Evolutionary conservation across 2,888 invertebrate genomes (phyloP).

Genomic region (Pantelozetes paolii): DNA sequence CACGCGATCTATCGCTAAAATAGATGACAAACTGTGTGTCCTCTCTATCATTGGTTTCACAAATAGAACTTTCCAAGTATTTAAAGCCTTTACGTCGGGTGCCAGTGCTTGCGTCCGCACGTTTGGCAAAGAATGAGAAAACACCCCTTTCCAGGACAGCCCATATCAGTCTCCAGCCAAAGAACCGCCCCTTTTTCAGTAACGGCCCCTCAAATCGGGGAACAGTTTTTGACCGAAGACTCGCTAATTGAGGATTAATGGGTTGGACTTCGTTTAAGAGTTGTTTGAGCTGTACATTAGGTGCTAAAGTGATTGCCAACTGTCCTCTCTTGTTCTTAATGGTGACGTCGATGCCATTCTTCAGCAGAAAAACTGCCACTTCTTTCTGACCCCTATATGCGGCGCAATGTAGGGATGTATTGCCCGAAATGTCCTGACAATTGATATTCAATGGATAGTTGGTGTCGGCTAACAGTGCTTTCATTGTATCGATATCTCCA

Average conservation of each 20-base stretch:
- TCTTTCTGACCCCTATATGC: constrained; percentile 64
- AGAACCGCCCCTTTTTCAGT: constrained; percentile 61
- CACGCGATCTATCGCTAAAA: constrained; percentile 40
- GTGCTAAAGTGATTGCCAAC: constrained; percentile 61
- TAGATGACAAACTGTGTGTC: constrained; percentile 37
- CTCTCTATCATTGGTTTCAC: constrained; percentile 50
- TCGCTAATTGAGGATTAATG: constrained; percentile 33
- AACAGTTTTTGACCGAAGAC: constrained; percentile 18
- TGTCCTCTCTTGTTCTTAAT: constrained; percentile 63
- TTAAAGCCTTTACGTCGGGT: constrained; percentile 60
- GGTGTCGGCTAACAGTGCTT: constrained; percentile 52
- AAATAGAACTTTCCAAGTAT: constrained; percentile 62
- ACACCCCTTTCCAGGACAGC: constrained; percentile 66
- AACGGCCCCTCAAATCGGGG: constrained; percentile 64
- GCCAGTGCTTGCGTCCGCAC: constrained; percentile 63
- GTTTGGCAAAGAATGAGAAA: constrained; percentile 56
- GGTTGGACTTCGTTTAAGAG: constrained; percentile 60
- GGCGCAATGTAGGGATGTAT: constrained; percentile 64
- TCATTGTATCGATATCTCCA: constrained; percentile 60
- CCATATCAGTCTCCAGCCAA: constrained; percentile 65
- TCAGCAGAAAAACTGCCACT: constrained; percentile 62
- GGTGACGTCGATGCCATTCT: constrained; percentile 64
- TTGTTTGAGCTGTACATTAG: constrained; percentile 62
- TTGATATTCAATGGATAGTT: constrained; percentile 62
- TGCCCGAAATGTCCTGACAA: constrained; percentile 63